phyloP scores from a whole-genome alignment of 2,888 invertebrate species.

The Hydroisotoma schaefferi region DNA sequence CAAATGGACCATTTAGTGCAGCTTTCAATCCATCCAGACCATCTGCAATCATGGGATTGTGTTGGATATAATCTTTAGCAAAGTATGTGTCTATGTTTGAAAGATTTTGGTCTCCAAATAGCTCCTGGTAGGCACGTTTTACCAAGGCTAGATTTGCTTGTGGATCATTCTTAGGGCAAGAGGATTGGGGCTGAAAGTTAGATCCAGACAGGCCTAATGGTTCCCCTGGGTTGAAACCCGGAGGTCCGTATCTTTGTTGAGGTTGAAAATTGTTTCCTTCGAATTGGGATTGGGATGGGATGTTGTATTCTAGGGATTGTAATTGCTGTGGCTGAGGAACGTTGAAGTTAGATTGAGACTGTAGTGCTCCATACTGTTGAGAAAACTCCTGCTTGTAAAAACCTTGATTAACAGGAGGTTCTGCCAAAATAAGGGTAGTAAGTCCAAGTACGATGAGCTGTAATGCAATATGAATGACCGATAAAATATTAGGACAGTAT shows the following conservation, averaged over 20 bases:
- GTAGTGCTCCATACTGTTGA: too few species aligned
- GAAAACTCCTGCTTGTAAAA: too few species aligned
- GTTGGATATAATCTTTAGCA: constrained; percentile 5
- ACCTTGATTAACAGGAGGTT: too few species aligned
- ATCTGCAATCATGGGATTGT: constrained; percentile 13
- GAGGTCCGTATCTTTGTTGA: constrained; percentile 6
- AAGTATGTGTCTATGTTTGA: constrained; percentile 7
- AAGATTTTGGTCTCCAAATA: constrained; percentile 15
- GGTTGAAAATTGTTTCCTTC: too few species aligned
- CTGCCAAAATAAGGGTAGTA: too few species aligned
- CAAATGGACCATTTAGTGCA: constrained; percentile 22
- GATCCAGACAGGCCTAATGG: background rate
- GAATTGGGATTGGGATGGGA: too few species aligned
- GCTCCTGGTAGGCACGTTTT: constrained; percentile 3
- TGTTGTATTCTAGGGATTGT: too few species aligned
- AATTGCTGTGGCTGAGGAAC: too few species aligned
- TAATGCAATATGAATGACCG: too few species aligned
- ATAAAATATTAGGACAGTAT: too few species aligned
- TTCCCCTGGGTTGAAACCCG: background rate
- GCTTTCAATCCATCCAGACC: constrained; percentile 3
- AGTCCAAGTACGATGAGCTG: too few species aligned
- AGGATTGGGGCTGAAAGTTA: background rate
- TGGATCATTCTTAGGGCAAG: constrained; percentile 11
- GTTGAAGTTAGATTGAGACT: too few species aligned
- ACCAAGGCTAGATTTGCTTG: constrained; percentile 1